These are phyloP conservation scores for Tichodroma muraria DNA, from an alignment of 2,113 vertebrate genomes.

Conservation along the genomic window DNA sequence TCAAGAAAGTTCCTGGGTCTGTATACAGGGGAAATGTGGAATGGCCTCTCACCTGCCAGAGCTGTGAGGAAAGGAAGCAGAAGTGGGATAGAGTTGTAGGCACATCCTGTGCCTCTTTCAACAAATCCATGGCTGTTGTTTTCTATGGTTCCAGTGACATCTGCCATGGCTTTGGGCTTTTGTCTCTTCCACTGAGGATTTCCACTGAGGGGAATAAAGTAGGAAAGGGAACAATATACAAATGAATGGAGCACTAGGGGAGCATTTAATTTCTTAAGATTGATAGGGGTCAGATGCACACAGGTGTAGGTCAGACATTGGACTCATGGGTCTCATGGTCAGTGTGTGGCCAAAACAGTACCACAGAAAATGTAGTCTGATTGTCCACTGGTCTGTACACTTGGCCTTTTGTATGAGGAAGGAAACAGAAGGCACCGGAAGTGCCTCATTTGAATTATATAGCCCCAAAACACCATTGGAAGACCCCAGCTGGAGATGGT, in stretches of 20 bases:
- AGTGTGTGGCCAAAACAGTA: background rate
- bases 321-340: background rate
- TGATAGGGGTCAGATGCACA: background rate
- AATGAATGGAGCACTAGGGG: background rate
- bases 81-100: background rate
- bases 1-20: background rate
- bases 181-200: background rate
- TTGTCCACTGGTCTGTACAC: background rate
- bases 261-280: background rate
- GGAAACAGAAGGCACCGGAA: background rate
- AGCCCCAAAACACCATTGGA: background rate
- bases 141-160: background rate
- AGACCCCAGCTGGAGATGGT: background rate
- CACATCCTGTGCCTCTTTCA: constrained; percentile 1
- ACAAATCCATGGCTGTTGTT: background rate
- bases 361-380: background rate
- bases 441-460: background rate
- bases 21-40: background rate
- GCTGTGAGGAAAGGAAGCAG: background rate
- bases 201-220: background rate
- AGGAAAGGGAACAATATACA: background rate
- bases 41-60: background rate
- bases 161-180: background rate
- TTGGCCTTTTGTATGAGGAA: background rate
- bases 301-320: background rate